A percentile compares a stretch with the other conserved stretches of the same genome.
phyloP scores from a whole-genome alignment of 1,140 invertebrate species.

The Dendrolimus punctatus region DNA sequence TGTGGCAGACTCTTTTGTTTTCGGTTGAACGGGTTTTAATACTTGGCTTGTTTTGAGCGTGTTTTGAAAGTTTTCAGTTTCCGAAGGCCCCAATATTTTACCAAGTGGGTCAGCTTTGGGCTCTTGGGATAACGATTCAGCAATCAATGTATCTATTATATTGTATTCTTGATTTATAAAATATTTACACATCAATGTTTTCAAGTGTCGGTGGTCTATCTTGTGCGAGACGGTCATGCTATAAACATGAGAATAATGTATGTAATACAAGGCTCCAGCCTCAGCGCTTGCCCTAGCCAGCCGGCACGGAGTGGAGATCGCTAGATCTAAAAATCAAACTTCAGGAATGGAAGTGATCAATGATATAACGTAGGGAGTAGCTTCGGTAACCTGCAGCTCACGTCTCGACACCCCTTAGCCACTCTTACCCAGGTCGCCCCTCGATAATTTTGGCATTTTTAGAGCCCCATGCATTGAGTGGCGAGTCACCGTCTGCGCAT shows the following conservation, averaged over 20 bases:
- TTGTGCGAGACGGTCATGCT: constrained; percentile 17
- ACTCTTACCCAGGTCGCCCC: no score
- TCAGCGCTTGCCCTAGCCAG: no score
- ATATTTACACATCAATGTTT: constrained; percentile 20
- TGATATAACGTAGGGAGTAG: no score
- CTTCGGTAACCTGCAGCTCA: no score
- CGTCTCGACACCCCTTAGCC: no score
- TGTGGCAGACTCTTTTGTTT: constrained; percentile 15
- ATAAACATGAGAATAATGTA: constrained; percentile 4
- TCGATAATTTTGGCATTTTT: no score
- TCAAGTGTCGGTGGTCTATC: constrained; percentile 21
- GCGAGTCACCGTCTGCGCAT: no score
- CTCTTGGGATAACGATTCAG: constrained; percentile 30
- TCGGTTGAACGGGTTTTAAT: constrained; percentile 7
- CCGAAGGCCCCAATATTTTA: constrained; percentile 32
- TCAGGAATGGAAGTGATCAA: no score
- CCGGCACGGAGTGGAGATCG: no score
- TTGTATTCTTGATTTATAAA: constrained; percentile 22
- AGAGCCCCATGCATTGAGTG: no score
- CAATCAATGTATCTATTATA: constrained; percentile 28
- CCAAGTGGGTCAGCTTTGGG: constrained; percentile 28
- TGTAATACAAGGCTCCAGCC: no score
- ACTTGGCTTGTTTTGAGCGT: constrained; percentile 15
- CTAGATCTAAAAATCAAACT: no score
- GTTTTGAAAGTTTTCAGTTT: constrained; percentile 22